These are phyloP conservation scores for Apotomis betuletana DNA, from an alignment of 2,888 invertebrate species.

Conservation along the genomic window DNA sequence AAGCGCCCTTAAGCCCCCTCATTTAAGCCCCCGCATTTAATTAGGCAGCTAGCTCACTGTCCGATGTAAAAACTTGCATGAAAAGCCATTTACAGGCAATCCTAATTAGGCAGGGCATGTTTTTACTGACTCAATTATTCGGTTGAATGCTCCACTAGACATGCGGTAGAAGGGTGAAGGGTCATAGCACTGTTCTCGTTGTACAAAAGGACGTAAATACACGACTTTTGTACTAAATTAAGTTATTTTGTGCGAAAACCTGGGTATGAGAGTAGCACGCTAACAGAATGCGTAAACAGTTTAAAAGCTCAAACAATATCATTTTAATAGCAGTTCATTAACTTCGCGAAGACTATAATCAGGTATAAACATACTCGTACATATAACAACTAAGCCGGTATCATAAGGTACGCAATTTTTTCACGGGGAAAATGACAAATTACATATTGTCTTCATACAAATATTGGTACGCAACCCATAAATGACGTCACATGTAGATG, in stretches of 20 bases:
- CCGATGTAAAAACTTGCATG: slow-evolving; percentile 12
- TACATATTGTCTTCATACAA: no score
- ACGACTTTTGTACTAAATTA: not conserved
- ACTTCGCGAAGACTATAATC: no score
- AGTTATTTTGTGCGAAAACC: not conserved
- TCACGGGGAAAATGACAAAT: no score
- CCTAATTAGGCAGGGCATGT: slow-evolving; percentile 25
- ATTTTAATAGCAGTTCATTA: no score
- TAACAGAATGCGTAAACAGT: slow-evolving; percentile 29
- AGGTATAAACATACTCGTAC: no score
- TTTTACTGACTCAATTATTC: slow-evolving; percentile 30
- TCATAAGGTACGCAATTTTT: no score
- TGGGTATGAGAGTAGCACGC: slow-evolving; percentile 3
- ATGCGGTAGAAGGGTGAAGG: slow-evolving; percentile 10
- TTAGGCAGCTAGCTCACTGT: slow-evolving; percentile 10
- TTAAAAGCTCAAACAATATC: not conserved
- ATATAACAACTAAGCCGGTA: no score
- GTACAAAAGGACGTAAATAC: not conserved
- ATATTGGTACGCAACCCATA: no score
- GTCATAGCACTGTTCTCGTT: slow-evolving; percentile 3
- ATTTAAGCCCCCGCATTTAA: not conserved
- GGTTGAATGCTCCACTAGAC: slow-evolving; percentile 34
- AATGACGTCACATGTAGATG: no score
- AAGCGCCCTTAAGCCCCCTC: not conserved
- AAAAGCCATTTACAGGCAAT: slow-evolving; percentile 15